Evolutionary conservation across 2,113 vertebrate genomes (phyloP).

Genomic region (Oryzias melastigma): DNA sequence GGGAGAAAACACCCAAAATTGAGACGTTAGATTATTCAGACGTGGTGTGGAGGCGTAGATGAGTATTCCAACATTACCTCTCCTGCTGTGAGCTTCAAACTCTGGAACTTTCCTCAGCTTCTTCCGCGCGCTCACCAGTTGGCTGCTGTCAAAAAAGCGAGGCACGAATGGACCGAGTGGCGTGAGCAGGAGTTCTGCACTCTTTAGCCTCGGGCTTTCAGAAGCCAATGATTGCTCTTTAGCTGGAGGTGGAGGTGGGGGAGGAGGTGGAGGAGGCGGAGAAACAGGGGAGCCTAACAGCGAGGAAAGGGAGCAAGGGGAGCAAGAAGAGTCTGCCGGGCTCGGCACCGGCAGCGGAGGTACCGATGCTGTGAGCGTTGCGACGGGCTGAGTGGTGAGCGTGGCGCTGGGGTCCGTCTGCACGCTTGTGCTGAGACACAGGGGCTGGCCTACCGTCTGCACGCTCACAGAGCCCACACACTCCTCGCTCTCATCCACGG

Average conservation of each 20-base stretch:
- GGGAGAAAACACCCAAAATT: conserved; percentile 12
- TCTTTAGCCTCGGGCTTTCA: conserved; percentile 64
- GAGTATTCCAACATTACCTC: conserved; percentile 74
- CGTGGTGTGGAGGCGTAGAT: neutral
- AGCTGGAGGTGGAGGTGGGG: conserved; percentile 64
- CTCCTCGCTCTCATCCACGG: conserved; percentile 50
- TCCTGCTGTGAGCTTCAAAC: conserved; percentile 84
- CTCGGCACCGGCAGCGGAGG: conserved; percentile 59
- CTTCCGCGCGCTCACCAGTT: conserved; percentile 89
- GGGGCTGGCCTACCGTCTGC: conserved; percentile 61
- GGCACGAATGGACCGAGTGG: conserved; percentile 78
- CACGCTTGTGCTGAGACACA: conserved; percentile 77
- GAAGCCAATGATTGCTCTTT: conserved; percentile 59
- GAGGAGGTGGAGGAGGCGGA: conserved; percentile 70
- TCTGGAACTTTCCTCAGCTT: conserved; percentile 89
- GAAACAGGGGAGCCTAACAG: conserved; percentile 60
- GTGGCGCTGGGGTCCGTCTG: conserved; percentile 79
- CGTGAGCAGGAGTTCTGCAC: conserved; percentile 42
- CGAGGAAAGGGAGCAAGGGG: conserved; percentile 64
- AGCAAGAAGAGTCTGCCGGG: conserved; percentile 65
- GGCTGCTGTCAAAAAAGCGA: conserved; percentile 93
- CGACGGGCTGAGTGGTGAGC: conserved; percentile 73
- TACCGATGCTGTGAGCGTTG: conserved; percentile 63
- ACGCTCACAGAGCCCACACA: conserved; percentile 5
- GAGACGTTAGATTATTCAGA: conserved; percentile 1